These are phyloP conservation scores for Noctua comes DNA, from an alignment of 2,888 invertebrate genomes.

Conservation along the genomic window DNA sequence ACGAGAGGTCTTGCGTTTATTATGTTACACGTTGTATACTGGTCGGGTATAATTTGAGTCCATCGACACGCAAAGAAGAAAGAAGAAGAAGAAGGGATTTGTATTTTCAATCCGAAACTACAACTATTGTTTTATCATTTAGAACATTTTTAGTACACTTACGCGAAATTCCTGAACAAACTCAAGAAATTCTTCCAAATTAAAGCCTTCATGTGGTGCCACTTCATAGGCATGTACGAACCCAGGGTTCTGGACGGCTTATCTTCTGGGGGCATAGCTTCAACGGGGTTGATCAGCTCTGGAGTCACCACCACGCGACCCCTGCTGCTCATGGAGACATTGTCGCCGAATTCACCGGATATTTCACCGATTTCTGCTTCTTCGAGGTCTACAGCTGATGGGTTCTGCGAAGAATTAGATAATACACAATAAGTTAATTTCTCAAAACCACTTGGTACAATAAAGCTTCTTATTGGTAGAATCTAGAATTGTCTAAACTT, in stretches of 20 bases:
- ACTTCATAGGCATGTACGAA: constrained; percentile 92
- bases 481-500: neutral
- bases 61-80: no score
- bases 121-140: no score
- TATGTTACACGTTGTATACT: no score
- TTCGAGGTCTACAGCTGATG: constrained; percentile 92
- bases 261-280: constrained; percentile 93
- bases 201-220: constrained; percentile 94
- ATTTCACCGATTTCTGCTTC: constrained; percentile 94
- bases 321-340: constrained; percentile 94
- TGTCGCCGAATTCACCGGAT: constrained; percentile 96
- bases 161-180: constrained; percentile 96
- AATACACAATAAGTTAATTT: neutral
- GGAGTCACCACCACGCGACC: constrained; percentile 92
- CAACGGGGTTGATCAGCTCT: constrained; percentile 84
- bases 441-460: no score
- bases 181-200: constrained; percentile 97
- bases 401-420: constrained; percentile 87
- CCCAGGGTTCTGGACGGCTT: constrained; percentile 90
- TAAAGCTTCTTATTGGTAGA: no score
- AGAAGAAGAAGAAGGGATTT: no score
- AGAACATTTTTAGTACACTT: constrained; percentile 67
- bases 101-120: no score
- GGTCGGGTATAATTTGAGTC: no score
- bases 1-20: no score